Evolutionary conservation across 2,113 vertebrate species (phyloP).

Genomic region (Aspiorhynchus laticeps): DNA sequence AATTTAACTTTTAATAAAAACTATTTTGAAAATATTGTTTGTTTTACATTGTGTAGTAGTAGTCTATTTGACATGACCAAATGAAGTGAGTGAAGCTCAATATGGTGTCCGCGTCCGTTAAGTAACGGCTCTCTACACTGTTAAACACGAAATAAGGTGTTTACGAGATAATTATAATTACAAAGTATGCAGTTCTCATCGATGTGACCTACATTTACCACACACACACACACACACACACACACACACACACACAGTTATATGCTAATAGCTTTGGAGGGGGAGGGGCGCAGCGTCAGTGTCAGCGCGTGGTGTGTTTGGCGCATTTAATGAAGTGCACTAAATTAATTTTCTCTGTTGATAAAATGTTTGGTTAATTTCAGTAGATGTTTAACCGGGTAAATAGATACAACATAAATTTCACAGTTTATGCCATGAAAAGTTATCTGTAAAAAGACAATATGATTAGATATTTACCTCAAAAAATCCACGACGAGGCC

Average conservation of each 20-base stretch:
- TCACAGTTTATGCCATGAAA: not conserved
- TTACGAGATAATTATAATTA: slow-evolving; percentile 72
- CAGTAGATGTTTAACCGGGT: not conserved
- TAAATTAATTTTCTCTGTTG: slow-evolving; percentile 74
- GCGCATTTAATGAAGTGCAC: slow-evolving; percentile 66
- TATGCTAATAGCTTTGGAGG: slow-evolving; percentile 72
- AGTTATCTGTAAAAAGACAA: not conserved
- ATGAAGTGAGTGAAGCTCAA: slow-evolving; percentile 47
- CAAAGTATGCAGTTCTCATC: slow-evolving; percentile 63
- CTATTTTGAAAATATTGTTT: not conserved
- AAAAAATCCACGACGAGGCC: not conserved
- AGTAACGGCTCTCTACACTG: slow-evolving; percentile 62
- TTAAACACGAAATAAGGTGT: slow-evolving; percentile 57
- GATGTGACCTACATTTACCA: slow-evolving; percentile 79
- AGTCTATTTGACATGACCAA: not conserved
- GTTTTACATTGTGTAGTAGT: not conserved
- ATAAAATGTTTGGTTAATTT: not conserved
- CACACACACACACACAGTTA: slow-evolving; percentile 55
- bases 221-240: slow-evolving; percentile 38
- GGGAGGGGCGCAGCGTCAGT: slow-evolving; percentile 61
- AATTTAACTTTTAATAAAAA: too few relatives aligned
- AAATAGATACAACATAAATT: not conserved
- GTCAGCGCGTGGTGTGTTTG: slow-evolving; percentile 51
- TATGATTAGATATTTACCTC: not conserved
- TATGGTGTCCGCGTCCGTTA: slow-evolving; percentile 71